Evolutionary conservation across 2,113 vertebrate genomes (phyloP), one percentile per base, ranked within the genome.

Genomic region (Lycaon pictus): DNA sequence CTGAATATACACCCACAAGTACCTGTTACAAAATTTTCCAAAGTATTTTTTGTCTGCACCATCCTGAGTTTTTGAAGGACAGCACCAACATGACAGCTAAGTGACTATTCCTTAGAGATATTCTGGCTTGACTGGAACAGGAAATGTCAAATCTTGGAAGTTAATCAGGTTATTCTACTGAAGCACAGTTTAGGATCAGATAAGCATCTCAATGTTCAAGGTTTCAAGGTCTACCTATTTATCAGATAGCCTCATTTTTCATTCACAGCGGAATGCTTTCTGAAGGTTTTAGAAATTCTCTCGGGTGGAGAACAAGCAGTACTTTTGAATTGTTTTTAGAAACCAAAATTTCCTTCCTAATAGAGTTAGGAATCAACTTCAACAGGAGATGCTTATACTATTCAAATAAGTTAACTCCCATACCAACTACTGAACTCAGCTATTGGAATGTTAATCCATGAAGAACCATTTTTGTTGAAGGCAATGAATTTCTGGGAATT

Each of bases 181-280:
- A 93, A 92, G 65, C 55, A 88, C 17, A 25, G 71, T 67, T 84
- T 77, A 22, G 16, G 58, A 93, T 90, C 71, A 79, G 37, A 94
- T 88, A 80, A 82, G 48, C 29, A 79, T 35, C 55, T 93, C 86
- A 65, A 27, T 71, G 37, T 55, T 93, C 27, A 88, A 69, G 23
- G 2, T 86, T 90, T 95, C 92, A 76, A 95, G 48, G 69, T 56
- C 58, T 15, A 77, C 35, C 84, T 88, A 51, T 67, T 81, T 81
- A 96, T 86, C 69, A 81, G 19, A 48, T 32, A 55, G 20, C 16
- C 25, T 96, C 53, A 88, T 96, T 94, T 92, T 95, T 98, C 94
- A 96, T 85, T 93, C 69, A 35, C 37, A 11, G 77, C 69, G 5
- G 77, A 90, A 16, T 62, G 16, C 23, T 79, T 97, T 91, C 82